Conservation (phyloP, 2,888 invertebrate species). For the Amblyjoppa proteus region DNA sequence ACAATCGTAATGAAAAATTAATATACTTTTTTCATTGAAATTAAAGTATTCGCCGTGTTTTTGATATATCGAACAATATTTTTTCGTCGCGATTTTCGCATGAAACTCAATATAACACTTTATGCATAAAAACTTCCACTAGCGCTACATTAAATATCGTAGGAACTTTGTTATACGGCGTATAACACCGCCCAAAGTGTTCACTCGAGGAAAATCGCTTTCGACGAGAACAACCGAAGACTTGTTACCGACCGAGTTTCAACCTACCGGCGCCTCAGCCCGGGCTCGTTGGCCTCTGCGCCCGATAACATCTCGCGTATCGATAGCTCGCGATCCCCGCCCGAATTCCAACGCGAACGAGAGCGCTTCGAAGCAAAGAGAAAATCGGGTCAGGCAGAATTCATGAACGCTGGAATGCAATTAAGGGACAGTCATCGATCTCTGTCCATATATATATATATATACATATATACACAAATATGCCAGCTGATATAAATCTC, state of each 20-base stretch:
- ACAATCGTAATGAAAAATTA: no score
- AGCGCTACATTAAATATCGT: no score
- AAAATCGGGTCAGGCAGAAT: constrained; percentile 54
- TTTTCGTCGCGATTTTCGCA: no score
- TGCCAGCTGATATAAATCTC: constrained; percentile 32
- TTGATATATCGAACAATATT: no score
- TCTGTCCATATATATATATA: not conserved
- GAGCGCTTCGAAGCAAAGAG: constrained; percentile 31
- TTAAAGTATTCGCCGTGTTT: no score
- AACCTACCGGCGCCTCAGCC: not conserved
- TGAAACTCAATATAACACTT: no score
- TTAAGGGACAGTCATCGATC: constrained; percentile 58
- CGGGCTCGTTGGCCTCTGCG: constrained; percentile 6
- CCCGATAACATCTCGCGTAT: constrained; percentile 36
- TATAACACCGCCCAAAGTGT: no score
- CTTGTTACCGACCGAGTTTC: not conserved
- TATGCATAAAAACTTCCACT: no score
- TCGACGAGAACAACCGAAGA: not conserved
- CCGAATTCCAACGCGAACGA: constrained; percentile 55
- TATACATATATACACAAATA: not conserved
- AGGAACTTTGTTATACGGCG: no score
- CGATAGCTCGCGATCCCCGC: constrained; percentile 31
- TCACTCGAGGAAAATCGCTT: not conserved
- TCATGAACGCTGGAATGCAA: constrained; percentile 42
- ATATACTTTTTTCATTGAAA: no score